Base-by-base conservation (phyloP, 2,113 vertebrate species). In the Apaloderma vittatum region DNA sequence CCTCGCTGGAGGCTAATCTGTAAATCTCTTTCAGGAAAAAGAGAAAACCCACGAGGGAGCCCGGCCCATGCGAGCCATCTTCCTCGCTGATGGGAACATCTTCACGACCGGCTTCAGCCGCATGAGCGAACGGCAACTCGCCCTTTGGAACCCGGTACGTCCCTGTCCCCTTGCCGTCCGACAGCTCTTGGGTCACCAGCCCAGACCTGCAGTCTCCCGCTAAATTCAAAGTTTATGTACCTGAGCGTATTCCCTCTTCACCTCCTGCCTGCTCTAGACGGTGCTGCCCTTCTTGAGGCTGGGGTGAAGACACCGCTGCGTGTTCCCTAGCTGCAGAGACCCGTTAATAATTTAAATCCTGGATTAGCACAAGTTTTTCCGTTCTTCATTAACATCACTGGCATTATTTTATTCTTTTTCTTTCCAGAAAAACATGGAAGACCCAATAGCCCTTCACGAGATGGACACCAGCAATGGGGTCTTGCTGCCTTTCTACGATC, bases 381-480 rank as follows among this genome's bases (percentile, higher is more conserved):
- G 11, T 20, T 66, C 92, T 62, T 80, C 12, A 14, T 17, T 67
- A 27, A 29, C 62, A 48, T 58, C 22, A 2, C 20, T 91, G 63
- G 19, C 6, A 3, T 18, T 68, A 34, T 66, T 92, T 73, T n/a
- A 40, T 40, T 40, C 40, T 65, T 30, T 24, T 40, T 63, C 6
- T 78, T 78, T 90, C 36, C 97, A 99, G 99, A 97, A 99, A 98
- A 99, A 98, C 93, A 99, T 99, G 98, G 98, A 99, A 15, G 99
- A 99, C 77, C 98, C 99, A 4, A 99, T 99, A 66, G 98, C 98
- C 54, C 98, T 99, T 52, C 98, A 99, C 16, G 99, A 99, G 97
- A 99, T 99, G 99, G 99, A 99, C 97, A 99, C 99, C 27, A 99
- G 99, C 98, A 99, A 99, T 1, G 99, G 99, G 15, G 99, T 99